These are phyloP conservation scores for Dasyornis broadbenti DNA, from an alignment of 2,113 vertebrate genomes.

Conservation along the genomic window DNA sequence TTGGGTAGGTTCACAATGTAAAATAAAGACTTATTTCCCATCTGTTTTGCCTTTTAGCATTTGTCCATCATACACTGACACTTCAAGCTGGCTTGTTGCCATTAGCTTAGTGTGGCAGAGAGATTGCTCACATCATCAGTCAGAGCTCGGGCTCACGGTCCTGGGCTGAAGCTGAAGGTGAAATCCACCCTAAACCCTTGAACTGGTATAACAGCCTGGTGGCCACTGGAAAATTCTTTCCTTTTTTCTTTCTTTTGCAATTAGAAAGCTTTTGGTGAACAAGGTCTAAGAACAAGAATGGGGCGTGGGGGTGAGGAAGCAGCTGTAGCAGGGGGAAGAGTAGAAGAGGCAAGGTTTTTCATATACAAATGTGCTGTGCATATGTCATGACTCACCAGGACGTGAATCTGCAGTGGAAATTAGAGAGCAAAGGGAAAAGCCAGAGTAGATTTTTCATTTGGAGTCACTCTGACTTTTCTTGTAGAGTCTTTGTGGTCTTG, in stretches of 20 bases:
- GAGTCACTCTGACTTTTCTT: background rate
- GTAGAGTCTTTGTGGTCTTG: background rate
- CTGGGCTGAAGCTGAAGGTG: background rate
- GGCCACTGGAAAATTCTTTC: background rate
- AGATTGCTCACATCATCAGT: background rate
- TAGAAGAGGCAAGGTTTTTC: conserved; percentile 14
- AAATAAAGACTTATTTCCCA: conserved; percentile 45
- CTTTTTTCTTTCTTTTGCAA: background rate
- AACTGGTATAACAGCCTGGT: background rate
- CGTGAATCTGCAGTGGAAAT: background rate
- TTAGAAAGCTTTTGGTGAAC: background rate
- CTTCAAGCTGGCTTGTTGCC: conserved; percentile 31
- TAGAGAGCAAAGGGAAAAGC: background rate
- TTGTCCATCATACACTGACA: conserved; percentile 41
- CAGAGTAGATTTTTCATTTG: background rate
- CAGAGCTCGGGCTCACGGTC: background rate
- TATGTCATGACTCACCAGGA: conserved; percentile 22
- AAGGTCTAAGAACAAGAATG: background rate
- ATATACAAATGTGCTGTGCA: background rate
- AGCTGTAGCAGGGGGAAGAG: background rate
- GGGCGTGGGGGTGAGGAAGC: background rate
- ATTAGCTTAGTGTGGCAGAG: conserved; percentile 7
- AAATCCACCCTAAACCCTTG: background rate
- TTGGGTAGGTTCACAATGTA: background rate
- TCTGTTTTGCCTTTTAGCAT: conserved; percentile 54